Percentiles rank a stretch among this genome's conserved stretches.
Evolutionary conservation across 1,140 invertebrate genomes (phyloP).

Genomic region (Musca vetustissima): DNA sequence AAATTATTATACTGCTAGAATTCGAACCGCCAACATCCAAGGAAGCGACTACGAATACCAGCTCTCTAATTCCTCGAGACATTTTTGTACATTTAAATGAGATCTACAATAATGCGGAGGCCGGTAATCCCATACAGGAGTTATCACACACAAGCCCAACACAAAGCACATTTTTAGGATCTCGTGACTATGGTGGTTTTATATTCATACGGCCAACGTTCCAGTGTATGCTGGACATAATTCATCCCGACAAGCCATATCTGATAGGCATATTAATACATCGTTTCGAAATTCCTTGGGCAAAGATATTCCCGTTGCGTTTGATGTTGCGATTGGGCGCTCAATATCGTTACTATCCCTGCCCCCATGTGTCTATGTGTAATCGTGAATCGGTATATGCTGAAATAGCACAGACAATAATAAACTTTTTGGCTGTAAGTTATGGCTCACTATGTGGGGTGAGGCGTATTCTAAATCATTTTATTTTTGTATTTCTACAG

Average conservation of each 20-base stretch:
- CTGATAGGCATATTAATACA: constrained; percentile 81
- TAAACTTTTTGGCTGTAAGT: constrained; percentile 78
- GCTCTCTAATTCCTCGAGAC: constrained; percentile 69
- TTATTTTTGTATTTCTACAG: constrained; percentile 28
- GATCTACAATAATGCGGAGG: constrained; percentile 76
- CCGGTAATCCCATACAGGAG: constrained; percentile 72
- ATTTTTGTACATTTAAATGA: constrained; percentile 76
- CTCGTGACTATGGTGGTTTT: constrained; percentile 83
- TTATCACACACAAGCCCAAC: constrained; percentile 70
- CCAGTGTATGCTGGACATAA: constrained; percentile 79
- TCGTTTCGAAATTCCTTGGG: constrained; percentile 87
- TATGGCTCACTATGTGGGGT: background rate
- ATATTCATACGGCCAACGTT: constrained; percentile 80
- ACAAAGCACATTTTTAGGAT: constrained; percentile 69
- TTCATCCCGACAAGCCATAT: constrained; percentile 75
- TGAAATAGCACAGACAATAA: constrained; percentile 89
- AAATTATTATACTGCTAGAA: constrained; percentile 80
- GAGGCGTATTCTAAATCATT: background rate
- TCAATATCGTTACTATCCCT: constrained; percentile 87
- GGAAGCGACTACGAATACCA: constrained; percentile 59
- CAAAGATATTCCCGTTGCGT: constrained; percentile 69
- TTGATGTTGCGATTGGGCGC: constrained; percentile 76
- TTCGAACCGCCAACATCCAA: constrained; percentile 57
- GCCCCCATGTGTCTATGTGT: constrained; percentile 79
- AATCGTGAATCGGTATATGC: constrained; percentile 80